Conservation (phyloP, 2,113 vertebrate genomes). For the Oreotragus oreotragus region DNA sequence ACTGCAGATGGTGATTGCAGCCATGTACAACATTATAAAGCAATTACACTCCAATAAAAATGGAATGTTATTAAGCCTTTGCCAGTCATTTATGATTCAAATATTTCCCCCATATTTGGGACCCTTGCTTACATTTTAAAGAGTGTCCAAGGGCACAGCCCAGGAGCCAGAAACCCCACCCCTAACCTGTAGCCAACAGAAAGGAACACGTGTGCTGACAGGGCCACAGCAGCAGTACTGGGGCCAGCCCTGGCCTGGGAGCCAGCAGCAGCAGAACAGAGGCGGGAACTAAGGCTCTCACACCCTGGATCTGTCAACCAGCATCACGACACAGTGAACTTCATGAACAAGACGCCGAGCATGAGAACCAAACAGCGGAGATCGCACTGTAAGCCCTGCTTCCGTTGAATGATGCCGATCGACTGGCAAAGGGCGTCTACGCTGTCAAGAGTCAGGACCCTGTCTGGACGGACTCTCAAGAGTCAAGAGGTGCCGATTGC, state of each 20-base stretch:
- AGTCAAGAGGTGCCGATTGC: rapidly evolving
- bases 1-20: too few relatives aligned
- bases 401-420: background rate
- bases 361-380: background rate
- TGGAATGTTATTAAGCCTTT: background rate
- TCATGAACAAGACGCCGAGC: rapidly evolving
- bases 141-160: background rate
- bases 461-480: too few relatives aligned
- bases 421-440: background rate
- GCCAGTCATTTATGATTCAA: background rate
- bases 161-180: background rate
- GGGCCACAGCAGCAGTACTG: background rate
- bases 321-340: too few relatives aligned
- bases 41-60: background rate
- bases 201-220: background rate
- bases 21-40: background rate
- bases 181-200: background rate
- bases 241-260: background rate
- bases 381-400: rapidly evolving
- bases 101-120: background rate
- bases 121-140: background rate
- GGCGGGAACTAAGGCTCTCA: too few relatives aligned
- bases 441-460: background rate
- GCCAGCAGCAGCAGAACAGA: background rate
- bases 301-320: rapidly evolving